A percentile compares a stretch with the other conserved stretches of the same genome.
These are phyloP conservation scores for Leucophenga varia DNA, from an alignment of 1,140 invertebrate species.

Conservation along the genomic window DNA sequence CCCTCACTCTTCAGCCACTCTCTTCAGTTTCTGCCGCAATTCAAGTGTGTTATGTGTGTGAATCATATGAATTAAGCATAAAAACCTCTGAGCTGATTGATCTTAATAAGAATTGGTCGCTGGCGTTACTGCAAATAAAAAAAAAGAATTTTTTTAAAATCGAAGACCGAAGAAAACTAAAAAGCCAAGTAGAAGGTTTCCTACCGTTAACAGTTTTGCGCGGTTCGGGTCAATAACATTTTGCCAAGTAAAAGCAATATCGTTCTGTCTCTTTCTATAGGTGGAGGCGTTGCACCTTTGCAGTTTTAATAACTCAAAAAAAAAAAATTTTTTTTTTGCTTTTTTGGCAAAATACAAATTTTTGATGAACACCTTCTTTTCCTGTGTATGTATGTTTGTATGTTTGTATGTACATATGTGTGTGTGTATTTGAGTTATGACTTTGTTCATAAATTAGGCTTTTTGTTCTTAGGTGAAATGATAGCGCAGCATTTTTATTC, in stretches of 20 bases:
- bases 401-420: background rate
- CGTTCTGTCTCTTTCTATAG: slow-evolving; percentile 1
- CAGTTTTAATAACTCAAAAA: too few species aligned
- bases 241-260: slow-evolving; percentile 3
- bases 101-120: slow-evolving; percentile 51
- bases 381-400: slow-evolving; percentile 1
- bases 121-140: too few species aligned
- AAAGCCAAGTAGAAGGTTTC: too few species aligned
- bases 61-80: slow-evolving; percentile 53
- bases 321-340: slow-evolving; percentile 21
- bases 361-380: too few species aligned
- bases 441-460: too few species aligned
- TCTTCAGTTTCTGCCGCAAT: background rate
- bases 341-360: too few species aligned
- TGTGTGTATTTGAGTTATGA: slow-evolving; percentile 21
- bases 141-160: too few species aligned
- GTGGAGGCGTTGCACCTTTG: slow-evolving; percentile 30
- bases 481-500: too few species aligned
- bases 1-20: too few species aligned
- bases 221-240: slow-evolving; percentile 46
- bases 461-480: too few species aligned
- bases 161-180: too few species aligned
- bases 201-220: slow-evolving; percentile 36
- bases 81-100: slow-evolving; percentile 53
- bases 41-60: slow-evolving; percentile 24